These are phyloP conservation scores for Dendrocincla tyrannina DNA, from an alignment of 2,797 vertebrate genomes.

Conservation along the genomic window DNA sequence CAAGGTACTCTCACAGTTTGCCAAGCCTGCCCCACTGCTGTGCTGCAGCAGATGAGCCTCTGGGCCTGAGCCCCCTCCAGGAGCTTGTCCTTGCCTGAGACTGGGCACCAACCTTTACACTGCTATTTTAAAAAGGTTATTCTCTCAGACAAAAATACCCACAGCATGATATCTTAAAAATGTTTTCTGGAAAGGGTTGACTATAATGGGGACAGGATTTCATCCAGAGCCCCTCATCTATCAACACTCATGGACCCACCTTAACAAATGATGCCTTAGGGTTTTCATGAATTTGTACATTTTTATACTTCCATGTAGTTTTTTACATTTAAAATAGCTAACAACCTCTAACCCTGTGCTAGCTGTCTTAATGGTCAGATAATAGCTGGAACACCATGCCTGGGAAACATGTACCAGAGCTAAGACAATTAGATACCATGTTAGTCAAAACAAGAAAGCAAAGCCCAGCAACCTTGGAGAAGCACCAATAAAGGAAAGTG, in stretches of 20 bases:
- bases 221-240: background rate
- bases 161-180: background rate
- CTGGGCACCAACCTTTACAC: rapidly evolving
- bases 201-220: background rate
- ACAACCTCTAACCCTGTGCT: no score
- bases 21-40: background rate
- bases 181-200: background rate
- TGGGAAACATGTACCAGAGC: no score
- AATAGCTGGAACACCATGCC: no score
- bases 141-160: rapidly evolving
- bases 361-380: no score
- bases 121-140: background rate
- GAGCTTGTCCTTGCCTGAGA: background rate
- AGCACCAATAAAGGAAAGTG: no score
- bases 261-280: background rate
- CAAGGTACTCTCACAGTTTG: background rate
- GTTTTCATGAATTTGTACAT: no score
- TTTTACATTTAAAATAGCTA: no score
- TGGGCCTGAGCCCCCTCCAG: background rate
- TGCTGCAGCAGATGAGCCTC: background rate
- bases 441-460: no score
- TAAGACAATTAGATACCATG: no score
- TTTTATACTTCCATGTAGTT: no score
- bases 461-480: no score
- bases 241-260: background rate